Conservation (phyloP, 2,888 invertebrate species). For the Dioctria rufipes region DNA sequence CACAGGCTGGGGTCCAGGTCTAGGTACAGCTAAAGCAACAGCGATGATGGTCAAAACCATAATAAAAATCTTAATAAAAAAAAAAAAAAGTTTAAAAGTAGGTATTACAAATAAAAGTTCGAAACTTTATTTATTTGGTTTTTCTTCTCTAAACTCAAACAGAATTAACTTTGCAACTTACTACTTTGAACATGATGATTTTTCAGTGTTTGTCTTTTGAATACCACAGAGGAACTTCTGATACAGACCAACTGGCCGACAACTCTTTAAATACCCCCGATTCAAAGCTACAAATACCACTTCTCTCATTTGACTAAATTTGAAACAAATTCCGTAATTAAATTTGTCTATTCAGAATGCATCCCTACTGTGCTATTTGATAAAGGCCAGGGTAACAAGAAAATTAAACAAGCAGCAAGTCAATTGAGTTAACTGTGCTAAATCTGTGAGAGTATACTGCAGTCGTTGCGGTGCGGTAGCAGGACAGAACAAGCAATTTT, state of each 20-base stretch:
- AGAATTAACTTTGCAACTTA: neutral
- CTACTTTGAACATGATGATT: neutral
- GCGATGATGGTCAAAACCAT: slow-evolving; percentile 65
- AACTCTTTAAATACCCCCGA: neutral
- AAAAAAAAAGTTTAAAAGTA: neutral
- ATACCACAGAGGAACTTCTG: neutral
- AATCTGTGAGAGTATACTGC: neutral
- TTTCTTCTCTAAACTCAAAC: too few relatives aligned
- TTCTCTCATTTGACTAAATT: neutral
- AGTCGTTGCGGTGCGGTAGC: too few relatives aligned
- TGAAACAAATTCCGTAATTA: slow-evolving; percentile 26
- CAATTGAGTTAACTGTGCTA: neutral
- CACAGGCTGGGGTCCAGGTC: slow-evolving; percentile 58
- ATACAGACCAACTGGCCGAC: neutral
- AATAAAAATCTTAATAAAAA: slow-evolving; percentile 14
- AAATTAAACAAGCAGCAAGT: neutral
- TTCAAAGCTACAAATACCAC: neutral
- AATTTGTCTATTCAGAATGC: slow-evolving; percentile 28
- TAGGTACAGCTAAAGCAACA: slow-evolving; percentile 64
- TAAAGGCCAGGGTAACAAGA: neutral
- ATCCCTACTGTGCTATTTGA: slow-evolving; percentile 4
- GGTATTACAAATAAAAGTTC: too few relatives aligned
- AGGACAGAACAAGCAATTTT: too few relatives aligned
- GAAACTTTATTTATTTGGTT: neutral
- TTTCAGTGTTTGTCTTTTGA: neutral